phyloP scores from a whole-genome alignment of 2,888 invertebrate genomes.

The Baronia brevicornis region DNA sequence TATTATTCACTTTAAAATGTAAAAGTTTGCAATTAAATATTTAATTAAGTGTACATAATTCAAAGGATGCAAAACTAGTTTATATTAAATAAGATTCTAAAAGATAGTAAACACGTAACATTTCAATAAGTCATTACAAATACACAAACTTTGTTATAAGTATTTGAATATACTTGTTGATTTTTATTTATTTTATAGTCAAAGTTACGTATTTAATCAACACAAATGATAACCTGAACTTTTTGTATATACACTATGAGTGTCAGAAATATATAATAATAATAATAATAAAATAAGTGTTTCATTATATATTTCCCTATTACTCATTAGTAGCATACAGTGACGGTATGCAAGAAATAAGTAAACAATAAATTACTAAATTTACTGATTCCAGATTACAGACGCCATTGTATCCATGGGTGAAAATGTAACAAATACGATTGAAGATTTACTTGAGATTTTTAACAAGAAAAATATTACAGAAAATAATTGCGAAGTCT shows the following conservation, averaged over 20 bases:
- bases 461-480: background rate
- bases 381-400: conserved; percentile 10
- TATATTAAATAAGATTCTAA: no score
- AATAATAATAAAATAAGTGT: conserved; percentile 14
- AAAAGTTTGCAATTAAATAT: no score
- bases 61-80: no score
- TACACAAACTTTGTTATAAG: conserved; percentile 12
- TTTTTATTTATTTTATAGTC: conserved; percentile 36
- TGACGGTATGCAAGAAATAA: background rate
- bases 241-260: conserved; percentile 25
- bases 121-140: no score
- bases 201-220: conserved; percentile 22
- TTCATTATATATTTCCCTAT: conserved; percentile 9
- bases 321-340: background rate
- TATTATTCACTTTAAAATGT: no score
- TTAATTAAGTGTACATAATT: no score
- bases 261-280: conserved; percentile 18
- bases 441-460: background rate
- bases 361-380: background rate
- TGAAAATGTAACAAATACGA: conserved; percentile 1
- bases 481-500: background rate
- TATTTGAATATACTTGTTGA: conserved; percentile 24
- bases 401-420: conserved; percentile 2
- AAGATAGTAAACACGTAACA: background rate
- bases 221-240: conserved; percentile 26